Evolutionary conservation across 2,797 vertebrate genomes (phyloP), one percentile per base, ranked within the genome.

Genomic region (Steatocranus sp.): DNA sequence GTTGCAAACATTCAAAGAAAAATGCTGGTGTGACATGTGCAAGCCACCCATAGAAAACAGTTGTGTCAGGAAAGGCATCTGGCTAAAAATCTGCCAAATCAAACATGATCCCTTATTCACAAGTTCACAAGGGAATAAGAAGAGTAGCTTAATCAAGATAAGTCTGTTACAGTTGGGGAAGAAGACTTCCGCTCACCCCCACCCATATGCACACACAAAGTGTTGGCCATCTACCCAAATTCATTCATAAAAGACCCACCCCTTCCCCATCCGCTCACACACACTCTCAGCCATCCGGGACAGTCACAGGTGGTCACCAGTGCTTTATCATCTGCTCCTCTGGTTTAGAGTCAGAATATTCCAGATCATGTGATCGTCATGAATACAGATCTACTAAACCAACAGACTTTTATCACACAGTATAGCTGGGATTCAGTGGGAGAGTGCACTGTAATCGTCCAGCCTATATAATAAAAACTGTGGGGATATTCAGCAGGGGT

Each of bases 201-300:
- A 34, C 51, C 30, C 78, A 75, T 6, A 70, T n/a, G 54, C 49
- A 79, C 68, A 77, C 68, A 85, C 32, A 88, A 51, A 80, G 41
- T 66, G 75, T 2, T 53, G 68, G 36, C 53, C 11, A 66, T 76
- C 68, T 76, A 86, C 63, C 81, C 83, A 77, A 63, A 82, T 86
- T 75, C 92, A 94, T 92, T 92, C 91, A 94, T 87, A 91, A 88
- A 88, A 84, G 90, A 82, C 83, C 82, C 87, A 61, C 75, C 87
- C 84, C 80, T 85, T 88, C 88, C 84, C 50, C 86, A 91, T 86
- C 74, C 87, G 73, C 76, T 75, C 80, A 88, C 86, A 81, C 84
- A 81, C 56, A 79, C 43, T 56, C 30, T 63, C 76, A 58, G 8
- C n/a, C 11, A 81, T 83, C 76, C 81, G 23, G 85, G 66, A 49